These are phyloP conservation scores for Parasteatoda tepidariorum DNA, from an alignment of 1,140 invertebrate genomes.

Conservation along the genomic window DNA sequence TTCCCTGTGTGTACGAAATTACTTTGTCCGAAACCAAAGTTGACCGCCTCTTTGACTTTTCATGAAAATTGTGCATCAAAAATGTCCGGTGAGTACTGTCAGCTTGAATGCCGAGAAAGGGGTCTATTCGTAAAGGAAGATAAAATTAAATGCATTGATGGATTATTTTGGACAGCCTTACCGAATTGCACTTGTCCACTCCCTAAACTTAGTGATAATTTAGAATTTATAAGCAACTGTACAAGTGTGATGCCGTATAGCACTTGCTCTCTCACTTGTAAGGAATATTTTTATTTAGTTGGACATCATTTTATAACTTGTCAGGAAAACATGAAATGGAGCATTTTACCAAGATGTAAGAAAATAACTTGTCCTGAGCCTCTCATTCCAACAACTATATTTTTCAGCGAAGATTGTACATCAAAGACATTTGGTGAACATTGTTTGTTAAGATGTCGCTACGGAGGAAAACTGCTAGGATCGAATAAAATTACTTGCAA, in stretches of 20 bases:
- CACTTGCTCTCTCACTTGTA: background rate
- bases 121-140: background rate
- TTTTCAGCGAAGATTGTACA: background rate
- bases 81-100: background rate
- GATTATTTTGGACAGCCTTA: background rate
- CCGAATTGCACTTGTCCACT: slow-evolving; percentile 14
- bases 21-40: background rate
- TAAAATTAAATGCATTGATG: slow-evolving; percentile 1
- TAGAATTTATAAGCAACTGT: background rate
- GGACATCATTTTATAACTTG: background rate
- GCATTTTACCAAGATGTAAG: background rate
- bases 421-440: background rate
- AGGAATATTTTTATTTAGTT: background rate
- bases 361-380: background rate
- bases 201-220: background rate
- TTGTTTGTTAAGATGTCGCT: background rate
- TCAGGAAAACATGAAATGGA: background rate
- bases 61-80: background rate
- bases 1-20: background rate
- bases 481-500: background rate
- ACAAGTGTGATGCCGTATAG: background rate
- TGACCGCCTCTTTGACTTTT: background rate
- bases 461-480: background rate
- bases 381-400: background rate
- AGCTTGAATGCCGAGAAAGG: background rate